phyloP scores from a whole-genome alignment of 2,888 invertebrate genomes.

The Thyatira batis region DNA sequence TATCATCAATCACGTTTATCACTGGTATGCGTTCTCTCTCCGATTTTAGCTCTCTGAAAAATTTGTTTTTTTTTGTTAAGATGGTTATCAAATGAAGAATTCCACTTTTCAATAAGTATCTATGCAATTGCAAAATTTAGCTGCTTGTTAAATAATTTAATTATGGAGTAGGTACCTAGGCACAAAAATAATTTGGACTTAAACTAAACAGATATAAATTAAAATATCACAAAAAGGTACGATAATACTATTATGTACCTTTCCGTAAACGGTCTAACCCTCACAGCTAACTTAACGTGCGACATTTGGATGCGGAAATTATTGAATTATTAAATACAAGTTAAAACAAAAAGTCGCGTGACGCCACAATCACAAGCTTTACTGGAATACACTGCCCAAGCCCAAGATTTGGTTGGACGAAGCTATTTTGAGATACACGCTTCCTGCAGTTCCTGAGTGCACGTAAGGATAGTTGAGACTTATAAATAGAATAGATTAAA shows the following conservation, averaged over 20 bases:
- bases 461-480: conserved; percentile 24
- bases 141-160: too few relatives aligned
- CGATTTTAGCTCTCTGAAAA: conserved; percentile 63
- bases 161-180: conserved; percentile 4
- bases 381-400: conserved; percentile 25
- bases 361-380: not conserved
- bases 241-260: conserved; percentile 69
- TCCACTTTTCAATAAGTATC: too few relatives aligned
- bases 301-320: conserved; percentile 68
- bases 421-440: conserved; percentile 53
- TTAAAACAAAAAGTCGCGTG: not conserved
- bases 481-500: conserved; percentile 37
- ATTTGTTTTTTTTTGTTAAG: too few relatives aligned
- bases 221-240: conserved; percentile 1
- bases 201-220: conserved; percentile 6
- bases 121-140: too few relatives aligned
- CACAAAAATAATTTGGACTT: not conserved
- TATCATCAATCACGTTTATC: conserved; percentile 71
- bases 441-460: conserved; percentile 37
- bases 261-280: conserved; percentile 84
- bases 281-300: conserved; percentile 84
- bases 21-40: conserved; percentile 65
- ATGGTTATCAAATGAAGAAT: too few relatives aligned
- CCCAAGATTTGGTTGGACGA: conserved; percentile 27
- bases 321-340: not conserved